These are phyloP conservation scores for Steinernema khuongi DNA, from an alignment of 1,140 invertebrate species.

Conservation along the genomic window DNA sequence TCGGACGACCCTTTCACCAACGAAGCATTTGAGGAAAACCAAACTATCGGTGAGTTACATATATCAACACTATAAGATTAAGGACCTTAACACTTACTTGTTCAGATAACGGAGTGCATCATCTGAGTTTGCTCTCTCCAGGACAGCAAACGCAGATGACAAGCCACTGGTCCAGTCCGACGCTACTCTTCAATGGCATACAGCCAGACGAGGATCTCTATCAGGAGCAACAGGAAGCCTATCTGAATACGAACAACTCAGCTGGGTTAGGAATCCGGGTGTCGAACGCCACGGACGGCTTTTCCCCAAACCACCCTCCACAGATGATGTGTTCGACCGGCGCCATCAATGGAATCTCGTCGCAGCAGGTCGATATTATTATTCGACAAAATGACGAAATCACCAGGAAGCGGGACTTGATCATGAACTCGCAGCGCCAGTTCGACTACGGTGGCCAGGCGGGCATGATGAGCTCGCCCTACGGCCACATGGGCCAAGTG, in stretches of 20 bases:
- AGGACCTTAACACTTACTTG: too few relatives aligned
- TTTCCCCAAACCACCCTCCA: slow-evolving; percentile 49
- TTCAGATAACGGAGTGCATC: too few relatives aligned
- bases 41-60: too few relatives aligned
- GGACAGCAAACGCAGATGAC: too few relatives aligned
- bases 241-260: slow-evolving; percentile 1
- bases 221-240: slow-evolving; percentile 8
- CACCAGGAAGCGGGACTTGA: slow-evolving; percentile 29
- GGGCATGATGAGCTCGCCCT: neutral
- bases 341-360: slow-evolving; percentile 25
- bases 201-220: too few relatives aligned
- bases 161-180: too few relatives aligned
- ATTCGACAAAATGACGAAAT: slow-evolving; percentile 22
- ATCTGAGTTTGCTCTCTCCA: too few relatives aligned
- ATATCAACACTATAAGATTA: too few relatives aligned
- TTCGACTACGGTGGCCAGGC: neutral
- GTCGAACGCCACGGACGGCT: slow-evolving; percentile 19
- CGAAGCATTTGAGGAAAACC: too few relatives aligned
- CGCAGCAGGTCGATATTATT: too few relatives aligned
- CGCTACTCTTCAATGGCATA: too few relatives aligned
- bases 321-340: slow-evolving; percentile 39
- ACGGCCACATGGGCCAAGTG: neutral
- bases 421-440: slow-evolving; percentile 19
- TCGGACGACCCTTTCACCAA: too few relatives aligned
- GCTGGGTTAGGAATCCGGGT: neutral